Conservation (phyloP, 1,140 invertebrate species). For the Ceratosolen fusciceps region DNA sequence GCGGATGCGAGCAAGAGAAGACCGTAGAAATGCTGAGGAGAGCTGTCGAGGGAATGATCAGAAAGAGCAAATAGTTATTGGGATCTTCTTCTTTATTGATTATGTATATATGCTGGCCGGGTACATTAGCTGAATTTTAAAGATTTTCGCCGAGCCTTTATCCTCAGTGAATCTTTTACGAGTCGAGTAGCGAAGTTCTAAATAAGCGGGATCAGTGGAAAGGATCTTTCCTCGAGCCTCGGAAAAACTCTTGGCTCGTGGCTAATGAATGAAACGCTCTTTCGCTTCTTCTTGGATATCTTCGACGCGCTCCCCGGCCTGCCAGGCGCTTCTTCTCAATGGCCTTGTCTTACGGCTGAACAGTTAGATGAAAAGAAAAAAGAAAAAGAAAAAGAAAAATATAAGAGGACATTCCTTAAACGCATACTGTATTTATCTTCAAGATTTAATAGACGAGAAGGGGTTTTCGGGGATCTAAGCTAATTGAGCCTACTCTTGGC, state of each 20-base stretch:
- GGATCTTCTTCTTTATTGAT: constrained; percentile 14
- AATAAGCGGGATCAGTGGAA: constrained; percentile 13
- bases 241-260: neutral
- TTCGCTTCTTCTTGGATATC: constrained; percentile 23
- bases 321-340: neutral
- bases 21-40: neutral
- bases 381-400: neutral
- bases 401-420: neutral
- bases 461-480: no score
- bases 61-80: neutral
- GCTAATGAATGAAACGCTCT: constrained; percentile 46
- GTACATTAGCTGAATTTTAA: constrained; percentile 23
- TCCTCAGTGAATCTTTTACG: constrained; percentile 32
- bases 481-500: no score
- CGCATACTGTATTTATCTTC: neutral
- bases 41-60: constrained; percentile 13
- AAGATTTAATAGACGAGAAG: neutral
- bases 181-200: neutral
- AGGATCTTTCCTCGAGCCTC: neutral
- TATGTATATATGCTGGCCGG: neutral
- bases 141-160: constrained; percentile 19
- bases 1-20: no score
- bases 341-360: neutral
- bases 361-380: constrained; percentile 5
- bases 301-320: neutral